A percentile compares a stretch with the other conserved stretches of the same genome.
phyloP scores from a whole-genome alignment of 2,888 invertebrate species.

The Nomada goodeniana region DNA sequence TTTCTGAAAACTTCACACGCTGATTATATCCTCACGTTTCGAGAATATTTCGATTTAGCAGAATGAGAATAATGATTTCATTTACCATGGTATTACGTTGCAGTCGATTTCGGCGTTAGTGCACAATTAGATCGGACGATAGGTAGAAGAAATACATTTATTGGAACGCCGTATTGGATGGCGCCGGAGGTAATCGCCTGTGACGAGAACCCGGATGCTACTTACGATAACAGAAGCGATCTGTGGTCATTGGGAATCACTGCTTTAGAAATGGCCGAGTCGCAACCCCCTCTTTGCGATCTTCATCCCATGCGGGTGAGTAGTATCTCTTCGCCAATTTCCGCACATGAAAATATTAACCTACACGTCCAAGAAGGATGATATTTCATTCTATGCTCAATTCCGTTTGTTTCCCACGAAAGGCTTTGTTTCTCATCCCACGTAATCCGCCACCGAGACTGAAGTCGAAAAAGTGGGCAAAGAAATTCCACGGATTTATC shows the following conservation, averaged over 20 bases:
- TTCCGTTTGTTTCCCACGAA: slow-evolving; percentile 36
- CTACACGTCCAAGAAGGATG: slow-evolving; percentile 2
- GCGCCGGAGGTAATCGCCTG: slow-evolving; percentile 99
- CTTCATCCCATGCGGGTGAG: slow-evolving; percentile 97
- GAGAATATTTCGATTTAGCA: neutral
- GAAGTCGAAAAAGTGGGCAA: slow-evolving; percentile 99
- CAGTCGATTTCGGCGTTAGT: slow-evolving; percentile 99
- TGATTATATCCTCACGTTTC: neutral
- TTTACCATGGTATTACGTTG: slow-evolving; percentile 62
- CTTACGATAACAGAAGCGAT: slow-evolving; percentile 98
- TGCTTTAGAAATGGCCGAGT: slow-evolving; percentile 99
- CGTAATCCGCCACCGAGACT: slow-evolving; percentile 98
- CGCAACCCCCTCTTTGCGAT: slow-evolving; percentile 99
- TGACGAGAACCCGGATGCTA: slow-evolving; percentile 99
- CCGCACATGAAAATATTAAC: neutral
- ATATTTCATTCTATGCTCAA: slow-evolving; percentile 25
- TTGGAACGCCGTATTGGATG: slow-evolving; percentile 99
- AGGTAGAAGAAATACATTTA: slow-evolving; percentile 99
- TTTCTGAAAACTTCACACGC: neutral
- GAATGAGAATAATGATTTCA: neutral
- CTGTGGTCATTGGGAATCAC: slow-evolving; percentile 98
- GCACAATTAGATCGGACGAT: slow-evolving; percentile 99
- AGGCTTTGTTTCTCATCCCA: slow-evolving; percentile 98
- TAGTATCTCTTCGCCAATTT: slow-evolving; percentile 14
- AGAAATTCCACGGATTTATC: slow-evolving; percentile 99